These are phyloP conservation scores for Psephotus haematonotus DNA, from an alignment of 2,113 vertebrate genomes.

Conservation along the genomic window DNA sequence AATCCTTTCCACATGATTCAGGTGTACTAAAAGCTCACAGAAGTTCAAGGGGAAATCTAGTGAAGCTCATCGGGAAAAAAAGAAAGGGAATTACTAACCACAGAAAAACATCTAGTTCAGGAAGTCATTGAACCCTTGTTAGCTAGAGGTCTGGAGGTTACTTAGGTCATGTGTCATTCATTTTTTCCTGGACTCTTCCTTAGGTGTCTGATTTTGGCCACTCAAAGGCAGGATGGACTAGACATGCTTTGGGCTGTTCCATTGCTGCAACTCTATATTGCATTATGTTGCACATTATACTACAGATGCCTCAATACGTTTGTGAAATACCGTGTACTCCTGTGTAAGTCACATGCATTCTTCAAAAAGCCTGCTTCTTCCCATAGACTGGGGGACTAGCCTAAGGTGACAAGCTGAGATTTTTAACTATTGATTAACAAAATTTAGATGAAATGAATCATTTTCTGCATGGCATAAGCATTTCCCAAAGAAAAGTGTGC, in stretches of 20 bases:
- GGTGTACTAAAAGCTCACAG: neutral
- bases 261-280: neutral
- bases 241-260: neutral
- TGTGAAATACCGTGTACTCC: neutral
- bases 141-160: neutral
- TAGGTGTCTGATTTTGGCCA: neutral
- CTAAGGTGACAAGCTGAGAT: neutral
- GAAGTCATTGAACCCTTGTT: neutral
- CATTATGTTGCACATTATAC: fast-evolving
- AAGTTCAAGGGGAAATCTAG: neutral
- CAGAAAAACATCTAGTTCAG: neutral
- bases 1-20: neutral
- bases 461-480: neutral
- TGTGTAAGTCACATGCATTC: neutral
- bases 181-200: neutral
- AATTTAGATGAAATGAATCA: neutral
- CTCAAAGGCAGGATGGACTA: neutral
- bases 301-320: neutral
- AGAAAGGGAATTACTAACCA: neutral
- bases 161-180: neutral
- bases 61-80: neutral
- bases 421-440: neutral
- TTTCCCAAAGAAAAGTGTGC: neutral
- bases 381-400: neutral
- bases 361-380: neutral